Evolutionary conservation across 2,113 vertebrate genomes (phyloP).

Genomic region (Caracal caracal): DNA sequence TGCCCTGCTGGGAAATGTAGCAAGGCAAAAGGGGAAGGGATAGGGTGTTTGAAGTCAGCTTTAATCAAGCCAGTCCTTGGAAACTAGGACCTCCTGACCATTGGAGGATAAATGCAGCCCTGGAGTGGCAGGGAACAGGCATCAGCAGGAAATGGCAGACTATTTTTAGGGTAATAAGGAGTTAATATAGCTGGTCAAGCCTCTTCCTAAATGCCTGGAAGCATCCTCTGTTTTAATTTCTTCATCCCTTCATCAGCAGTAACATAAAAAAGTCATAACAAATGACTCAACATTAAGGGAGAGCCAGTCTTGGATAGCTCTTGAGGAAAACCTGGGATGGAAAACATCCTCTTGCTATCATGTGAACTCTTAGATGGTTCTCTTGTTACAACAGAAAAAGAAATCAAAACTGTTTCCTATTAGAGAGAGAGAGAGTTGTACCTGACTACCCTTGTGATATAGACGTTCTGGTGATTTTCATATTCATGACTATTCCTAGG

Average conservation of each 20-base stretch:
- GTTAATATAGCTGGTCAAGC: conserved; percentile 78
- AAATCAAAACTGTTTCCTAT: conserved; percentile 33
- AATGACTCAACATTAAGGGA: conserved; percentile 29
- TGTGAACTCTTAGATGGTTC: background rate
- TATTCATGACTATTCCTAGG: background rate
- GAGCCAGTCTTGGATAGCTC: background rate
- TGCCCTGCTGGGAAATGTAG: background rate
- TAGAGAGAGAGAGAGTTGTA: background rate
- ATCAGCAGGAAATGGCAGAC: conserved; percentile 85
- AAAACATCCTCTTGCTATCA: conserved; percentile 30
- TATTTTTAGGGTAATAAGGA: conserved; percentile 88
- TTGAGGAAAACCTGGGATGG: conserved; percentile 39
- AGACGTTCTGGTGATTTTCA: background rate
- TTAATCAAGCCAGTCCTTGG: conserved; percentile 43
- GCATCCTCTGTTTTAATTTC: conserved; percentile 79
- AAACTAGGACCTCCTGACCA: conserved; percentile 58
- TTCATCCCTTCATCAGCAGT: conserved; percentile 73
- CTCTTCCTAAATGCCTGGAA: conserved; percentile 83
- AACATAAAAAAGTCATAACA: conserved; percentile 78
- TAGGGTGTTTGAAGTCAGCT: conserved; percentile 25
- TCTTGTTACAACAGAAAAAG: conserved; percentile 36
- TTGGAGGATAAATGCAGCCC: conserved; percentile 60
- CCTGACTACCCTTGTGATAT: background rate
- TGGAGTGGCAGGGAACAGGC: conserved; percentile 72
- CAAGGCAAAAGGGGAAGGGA: background rate